Conservation (phyloP, 2,888 invertebrate genomes). For the Pristionchus maxplancki region DNA sequence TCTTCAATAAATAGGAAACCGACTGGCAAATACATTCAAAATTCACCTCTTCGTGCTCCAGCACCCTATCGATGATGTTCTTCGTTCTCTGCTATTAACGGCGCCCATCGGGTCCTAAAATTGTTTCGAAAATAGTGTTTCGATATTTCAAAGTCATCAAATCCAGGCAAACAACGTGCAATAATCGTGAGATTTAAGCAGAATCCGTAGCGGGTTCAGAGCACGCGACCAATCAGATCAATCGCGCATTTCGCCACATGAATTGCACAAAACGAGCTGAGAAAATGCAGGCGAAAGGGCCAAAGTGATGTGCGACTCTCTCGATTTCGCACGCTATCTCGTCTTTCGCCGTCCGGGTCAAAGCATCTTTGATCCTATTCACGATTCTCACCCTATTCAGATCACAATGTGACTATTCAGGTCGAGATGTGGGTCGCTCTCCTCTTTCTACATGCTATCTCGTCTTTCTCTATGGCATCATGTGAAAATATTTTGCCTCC, state of each 20-base stretch:
- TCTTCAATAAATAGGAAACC: no score
- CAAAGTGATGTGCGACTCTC: not conserved
- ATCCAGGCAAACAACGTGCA: not conserved
- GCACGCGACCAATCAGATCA: not conserved
- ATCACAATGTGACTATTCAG: no score
- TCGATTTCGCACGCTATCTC: no score
- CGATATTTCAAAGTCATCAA: not conserved
- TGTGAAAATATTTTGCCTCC: not conserved
- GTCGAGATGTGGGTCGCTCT: not conserved
- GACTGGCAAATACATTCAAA: no score
- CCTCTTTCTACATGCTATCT: not conserved
- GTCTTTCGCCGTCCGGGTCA: no score
- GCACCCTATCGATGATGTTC: constrained; percentile 47
- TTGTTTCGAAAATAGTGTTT: not conserved
- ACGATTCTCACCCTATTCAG: no score
- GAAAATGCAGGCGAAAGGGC: not conserved
- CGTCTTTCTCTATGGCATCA: not conserved
- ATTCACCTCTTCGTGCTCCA: constrained; percentile 48
- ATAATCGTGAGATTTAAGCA: not conserved
- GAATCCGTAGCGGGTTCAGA: not conserved
- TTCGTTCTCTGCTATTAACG: constrained; percentile 41
- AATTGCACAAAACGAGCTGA: not conserved
- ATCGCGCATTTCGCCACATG: not conserved
- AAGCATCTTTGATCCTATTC: no score
- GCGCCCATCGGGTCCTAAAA: constrained; percentile 50